Evolutionary conservation across 2,888 invertebrate species (phyloP).

Genomic region (Carterocephalus palaemon): DNA sequence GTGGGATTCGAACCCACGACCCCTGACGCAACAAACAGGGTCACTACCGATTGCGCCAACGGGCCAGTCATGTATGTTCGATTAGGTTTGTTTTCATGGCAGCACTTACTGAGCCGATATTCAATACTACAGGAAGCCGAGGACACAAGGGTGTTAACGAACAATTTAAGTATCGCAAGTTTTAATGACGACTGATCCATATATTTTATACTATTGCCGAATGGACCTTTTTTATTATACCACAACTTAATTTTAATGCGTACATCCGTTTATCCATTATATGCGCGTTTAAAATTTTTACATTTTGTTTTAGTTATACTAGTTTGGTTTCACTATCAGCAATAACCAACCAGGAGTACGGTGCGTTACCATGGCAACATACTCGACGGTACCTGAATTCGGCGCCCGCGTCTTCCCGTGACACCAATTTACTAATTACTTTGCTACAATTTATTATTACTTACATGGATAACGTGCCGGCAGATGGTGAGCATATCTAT

Average conservation of each 20-base stretch:
- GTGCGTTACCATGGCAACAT: slow-evolving; percentile 80
- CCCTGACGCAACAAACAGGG: no score
- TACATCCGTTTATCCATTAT: slow-evolving; percentile 23
- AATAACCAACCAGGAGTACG: slow-evolving; percentile 40
- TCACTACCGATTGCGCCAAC: no score
- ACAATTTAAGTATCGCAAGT: neutral
- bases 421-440: slow-evolving; percentile 78
- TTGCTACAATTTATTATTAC: slow-evolving; percentile 57
- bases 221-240: no score
- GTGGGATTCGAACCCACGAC: no score
- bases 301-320: slow-evolving; percentile 55
- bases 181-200: slow-evolving; percentile 1
- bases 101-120: no score
- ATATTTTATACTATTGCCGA: no score
- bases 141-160: no score
- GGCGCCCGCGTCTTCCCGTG: slow-evolving; percentile 82
- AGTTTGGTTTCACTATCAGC: slow-evolving; percentile 50
- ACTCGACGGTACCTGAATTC: slow-evolving; percentile 80
- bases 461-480: slow-evolving; percentile 59
- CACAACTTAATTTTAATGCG: no score
- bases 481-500: slow-evolving; percentile 47
- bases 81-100: no score
- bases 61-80: no score
- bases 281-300: no score
- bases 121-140: no score